Percentiles rank a stretch among this genome's conserved stretches.
Evolutionary conservation across 1,140 invertebrate species (phyloP).

Genomic region (Reticulitermes speratus): DNA sequence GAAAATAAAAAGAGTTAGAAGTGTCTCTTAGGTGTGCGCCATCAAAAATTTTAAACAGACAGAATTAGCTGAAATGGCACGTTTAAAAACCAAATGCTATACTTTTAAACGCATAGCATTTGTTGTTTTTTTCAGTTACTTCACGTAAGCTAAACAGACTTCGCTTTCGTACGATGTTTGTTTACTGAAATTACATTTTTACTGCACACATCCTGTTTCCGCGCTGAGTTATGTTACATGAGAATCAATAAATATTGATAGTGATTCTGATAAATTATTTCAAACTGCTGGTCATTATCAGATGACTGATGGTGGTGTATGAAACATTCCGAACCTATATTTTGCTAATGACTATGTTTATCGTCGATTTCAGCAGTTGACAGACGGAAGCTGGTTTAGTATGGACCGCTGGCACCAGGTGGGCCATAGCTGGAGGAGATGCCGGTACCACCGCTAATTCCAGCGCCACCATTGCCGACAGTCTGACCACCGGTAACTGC

Average conservation of each 20-base stretch:
- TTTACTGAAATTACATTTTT: neutral
- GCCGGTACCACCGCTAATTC: neutral
- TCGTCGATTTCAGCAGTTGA: neutral
- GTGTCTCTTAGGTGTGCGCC: neutral
- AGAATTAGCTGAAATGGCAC: neutral
- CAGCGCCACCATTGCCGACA: neutral
- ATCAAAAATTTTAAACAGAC: neutral
- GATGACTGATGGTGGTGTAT: neutral
- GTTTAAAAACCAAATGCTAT: neutral
- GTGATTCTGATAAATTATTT: neutral
- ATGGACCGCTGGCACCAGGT: neutral
- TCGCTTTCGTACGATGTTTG: neutral
- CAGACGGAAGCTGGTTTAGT: neutral
- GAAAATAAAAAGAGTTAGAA: neutral
- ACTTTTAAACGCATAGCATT: neutral
- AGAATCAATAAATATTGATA: neutral
- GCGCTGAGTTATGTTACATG: neutral
- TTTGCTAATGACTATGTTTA: neutral
- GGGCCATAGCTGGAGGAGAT: neutral
- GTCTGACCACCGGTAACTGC: slow-evolving; percentile 43
- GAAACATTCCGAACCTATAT: no score
- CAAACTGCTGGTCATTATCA: neutral
- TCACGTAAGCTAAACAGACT: neutral
- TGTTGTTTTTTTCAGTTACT: neutral
- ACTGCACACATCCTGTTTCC: neutral